These are phyloP conservation scores for Hydrolagus colliei DNA, from an alignment of 2,797 vertebrate species.

Conservation along the genomic window DNA sequence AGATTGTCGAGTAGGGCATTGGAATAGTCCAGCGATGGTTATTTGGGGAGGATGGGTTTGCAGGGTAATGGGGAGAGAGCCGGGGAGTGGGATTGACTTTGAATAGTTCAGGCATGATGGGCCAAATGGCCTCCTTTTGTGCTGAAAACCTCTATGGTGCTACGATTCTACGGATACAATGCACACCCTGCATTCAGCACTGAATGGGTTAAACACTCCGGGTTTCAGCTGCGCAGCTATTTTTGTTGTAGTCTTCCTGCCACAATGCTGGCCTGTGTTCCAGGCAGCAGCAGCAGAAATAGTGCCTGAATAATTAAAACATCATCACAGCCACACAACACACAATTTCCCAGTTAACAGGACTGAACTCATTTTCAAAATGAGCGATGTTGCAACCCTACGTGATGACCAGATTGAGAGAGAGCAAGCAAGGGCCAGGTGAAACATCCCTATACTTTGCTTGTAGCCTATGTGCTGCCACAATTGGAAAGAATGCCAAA, in stretches of 20 bases:
- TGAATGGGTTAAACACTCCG: background rate
- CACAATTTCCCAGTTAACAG: background rate
- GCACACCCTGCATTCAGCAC: background rate
- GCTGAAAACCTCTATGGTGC: too few relatives aligned
- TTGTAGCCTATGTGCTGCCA: background rate
- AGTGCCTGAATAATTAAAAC: constrained; percentile 10
- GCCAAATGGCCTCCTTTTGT: too few relatives aligned
- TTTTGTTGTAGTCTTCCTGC: background rate
- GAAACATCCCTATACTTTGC: background rate
- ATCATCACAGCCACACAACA: background rate
- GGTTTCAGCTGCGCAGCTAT: background rate
- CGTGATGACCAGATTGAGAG: background rate
- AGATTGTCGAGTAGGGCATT: too few relatives aligned
- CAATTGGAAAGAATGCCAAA: background rate
- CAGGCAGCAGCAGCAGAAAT: constrained; percentile 4
- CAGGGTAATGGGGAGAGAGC: too few relatives aligned
- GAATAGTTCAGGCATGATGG: too few relatives aligned
- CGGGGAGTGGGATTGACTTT: too few relatives aligned
- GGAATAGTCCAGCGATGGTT: too few relatives aligned
- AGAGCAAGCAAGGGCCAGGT: background rate
- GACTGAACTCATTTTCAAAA: background rate
- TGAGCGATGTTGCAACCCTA: background rate
- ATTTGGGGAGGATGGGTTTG: too few relatives aligned
- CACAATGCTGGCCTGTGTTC: background rate
- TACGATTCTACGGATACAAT: too few relatives aligned